Evolutionary conservation across 2,888 invertebrate genomes (phyloP), one percentile per base, ranked within the genome.

Genomic region (Parelbella ahira): DNA sequence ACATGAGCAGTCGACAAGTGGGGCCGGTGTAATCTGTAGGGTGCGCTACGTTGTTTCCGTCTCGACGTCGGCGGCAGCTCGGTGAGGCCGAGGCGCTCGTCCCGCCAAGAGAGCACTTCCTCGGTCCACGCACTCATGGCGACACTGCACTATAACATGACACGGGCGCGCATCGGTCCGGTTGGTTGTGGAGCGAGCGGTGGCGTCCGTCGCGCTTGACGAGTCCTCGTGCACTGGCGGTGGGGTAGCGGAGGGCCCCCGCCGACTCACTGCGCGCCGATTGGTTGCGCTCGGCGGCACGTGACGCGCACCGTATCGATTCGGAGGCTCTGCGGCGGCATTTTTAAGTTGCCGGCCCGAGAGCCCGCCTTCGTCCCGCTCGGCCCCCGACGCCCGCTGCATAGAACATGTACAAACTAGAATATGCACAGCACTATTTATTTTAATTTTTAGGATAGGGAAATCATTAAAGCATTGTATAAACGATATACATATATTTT

Each of bases 311-410:
- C 60, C 89, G 90, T 92, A 92, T 93, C 91, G 92, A 92, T 93
- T 92, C 92, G 91, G 90, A 90, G 89, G 89, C 90, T 89, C 89
- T 89, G 91, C 92, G 92, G 92, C 92, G 92, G 92, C 91, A 92
- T 92, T 93, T 92, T 92, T 92, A 92, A 92, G 90, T 92, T 92
- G 82, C 77, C 81, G 78, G 75, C 63, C 76, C 63, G 80, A 80
- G 77, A 75, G 74, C 70, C 82, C 82, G 80, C 82, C 82, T 72
- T 62, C 76, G 66, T 60, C 82, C 82, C 84, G 77, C 81, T 63
- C 76, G 59, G 64, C 67, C 65, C 71, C 64, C 69, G 56, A 62
- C 72, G 64, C 74, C 69, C 68, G 68, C 60, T 39, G 9, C 49
- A 61, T 45, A 75, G 68, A 81, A 29, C 57, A 75, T n/a, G n/a